Evolutionary conservation across 1,140 invertebrate species (phyloP).

Genomic region (Periplaneta americana): DNA sequence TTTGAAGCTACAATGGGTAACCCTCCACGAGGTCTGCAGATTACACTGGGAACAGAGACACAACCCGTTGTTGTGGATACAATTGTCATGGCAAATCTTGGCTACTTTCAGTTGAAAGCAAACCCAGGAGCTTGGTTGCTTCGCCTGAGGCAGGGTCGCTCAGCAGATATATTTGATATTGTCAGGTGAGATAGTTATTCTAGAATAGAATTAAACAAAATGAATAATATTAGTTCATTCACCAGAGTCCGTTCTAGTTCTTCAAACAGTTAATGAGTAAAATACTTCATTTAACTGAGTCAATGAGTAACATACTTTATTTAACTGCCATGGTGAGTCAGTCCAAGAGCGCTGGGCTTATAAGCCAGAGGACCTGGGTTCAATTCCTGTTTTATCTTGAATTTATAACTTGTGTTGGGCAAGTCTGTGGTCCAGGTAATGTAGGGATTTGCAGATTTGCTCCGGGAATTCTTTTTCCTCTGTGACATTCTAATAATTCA

Average conservation of each 20-base stretch:
- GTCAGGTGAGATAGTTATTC: constrained; percentile 44
- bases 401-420: too few species aligned
- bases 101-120: constrained; percentile 96
- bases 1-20: constrained; percentile 88
- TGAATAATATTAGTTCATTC: not conserved
- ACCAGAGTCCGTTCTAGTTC: not conserved
- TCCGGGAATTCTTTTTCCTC: too few species aligned
- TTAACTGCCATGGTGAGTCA: too few species aligned
- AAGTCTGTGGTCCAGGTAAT: too few species aligned
- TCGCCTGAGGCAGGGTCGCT: constrained; percentile 80
- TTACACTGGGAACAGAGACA: constrained; percentile 83
- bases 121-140: constrained; percentile 95
- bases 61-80: constrained; percentile 84
- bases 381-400: too few species aligned
- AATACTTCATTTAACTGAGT: too few species aligned
- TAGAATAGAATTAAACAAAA: not conserved
- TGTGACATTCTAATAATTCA: too few species aligned
- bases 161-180: constrained; percentile 89
- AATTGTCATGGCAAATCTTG: constrained; percentile 99
- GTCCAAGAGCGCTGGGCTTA: too few species aligned
- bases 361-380: too few species aligned
- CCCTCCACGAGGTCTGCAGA: constrained; percentile 93
- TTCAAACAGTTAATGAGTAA: too few species aligned
- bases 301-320: too few species aligned
- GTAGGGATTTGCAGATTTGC: too few species aligned